Conservation (phyloP, 2,888 invertebrate genomes). For the Autographa gamma region DNA sequence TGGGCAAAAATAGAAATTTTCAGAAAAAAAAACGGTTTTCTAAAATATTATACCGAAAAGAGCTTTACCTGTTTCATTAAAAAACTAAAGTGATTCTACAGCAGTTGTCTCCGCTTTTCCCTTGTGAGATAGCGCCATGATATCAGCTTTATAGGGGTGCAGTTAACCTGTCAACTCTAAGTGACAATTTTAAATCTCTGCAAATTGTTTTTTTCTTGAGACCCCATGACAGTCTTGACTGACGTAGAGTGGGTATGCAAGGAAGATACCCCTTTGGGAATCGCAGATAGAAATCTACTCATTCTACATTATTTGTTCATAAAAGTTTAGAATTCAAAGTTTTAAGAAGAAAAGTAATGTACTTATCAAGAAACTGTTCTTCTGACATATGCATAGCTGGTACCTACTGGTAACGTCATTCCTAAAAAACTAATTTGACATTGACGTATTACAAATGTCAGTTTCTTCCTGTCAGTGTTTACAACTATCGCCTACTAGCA, state of each 20-base stretch:
- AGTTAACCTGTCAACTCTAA: not conserved
- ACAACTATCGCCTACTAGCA: not conserved
- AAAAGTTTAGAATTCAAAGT: not conserved
- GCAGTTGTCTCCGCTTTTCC: not conserved
- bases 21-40: too few relatives aligned
- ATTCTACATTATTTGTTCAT: conserved; percentile 33
- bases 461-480: conserved; percentile 5
- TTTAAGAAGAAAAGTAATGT: too few relatives aligned
- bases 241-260: conserved; percentile 9
- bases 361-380: too few relatives aligned
- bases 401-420: not conserved
- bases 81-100: not conserved
- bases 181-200: not conserved
- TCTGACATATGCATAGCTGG: not conserved
- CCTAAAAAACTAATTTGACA: not conserved
- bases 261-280: conserved; percentile 9
- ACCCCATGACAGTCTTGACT: conserved; percentile 2
- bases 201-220: conserved; percentile 12
- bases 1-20: too few relatives aligned
- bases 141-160: conserved; percentile 2
- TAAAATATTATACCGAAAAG: too few relatives aligned
- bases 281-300: conserved; percentile 17
- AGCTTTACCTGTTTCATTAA: too few relatives aligned
- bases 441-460: not conserved
- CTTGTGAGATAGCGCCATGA: not conserved